Conservation (phyloP, 2,113 vertebrate species). For the Macroglossus sobrinus region DNA sequence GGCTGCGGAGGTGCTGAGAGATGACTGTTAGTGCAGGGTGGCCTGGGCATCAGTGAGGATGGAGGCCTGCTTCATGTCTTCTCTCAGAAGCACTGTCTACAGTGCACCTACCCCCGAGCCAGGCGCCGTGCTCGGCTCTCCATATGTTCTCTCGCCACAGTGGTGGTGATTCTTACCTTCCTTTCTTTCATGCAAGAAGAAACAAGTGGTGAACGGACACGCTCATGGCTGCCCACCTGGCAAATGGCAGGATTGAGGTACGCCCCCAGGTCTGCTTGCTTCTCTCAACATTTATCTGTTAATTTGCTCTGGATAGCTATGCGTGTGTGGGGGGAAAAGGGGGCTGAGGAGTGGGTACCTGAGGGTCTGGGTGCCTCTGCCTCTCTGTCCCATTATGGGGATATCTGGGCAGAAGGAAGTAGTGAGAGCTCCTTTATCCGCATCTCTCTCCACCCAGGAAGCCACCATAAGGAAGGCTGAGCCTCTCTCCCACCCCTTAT, state of each 20-base stretch:
- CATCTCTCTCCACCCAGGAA: conserved; percentile 13
- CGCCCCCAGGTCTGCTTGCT: not conserved
- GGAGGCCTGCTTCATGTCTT: not conserved
- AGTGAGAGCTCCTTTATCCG: not conserved
- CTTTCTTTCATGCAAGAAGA: not conserved
- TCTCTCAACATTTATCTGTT: not conserved
- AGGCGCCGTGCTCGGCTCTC: not conserved
- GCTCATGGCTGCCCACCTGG: not conserved
- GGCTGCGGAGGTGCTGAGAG: not conserved
- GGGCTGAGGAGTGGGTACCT: not conserved
- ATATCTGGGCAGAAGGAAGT: not conserved
- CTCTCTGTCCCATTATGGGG: not conserved
- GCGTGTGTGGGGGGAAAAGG: not conserved
- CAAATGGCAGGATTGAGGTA: not conserved
- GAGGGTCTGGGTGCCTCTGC: not conserved
- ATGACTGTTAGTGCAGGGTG: no score
- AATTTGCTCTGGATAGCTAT: not conserved
- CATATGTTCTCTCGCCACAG: not conserved
- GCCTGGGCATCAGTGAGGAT: not conserved
- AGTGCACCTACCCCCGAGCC: not conserved
- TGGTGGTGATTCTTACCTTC: not conserved
- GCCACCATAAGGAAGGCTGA: not conserved
- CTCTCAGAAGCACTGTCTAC: not conserved
- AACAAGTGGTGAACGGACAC: not conserved
- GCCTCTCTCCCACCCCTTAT: not conserved